Conservation (phyloP, 1,140 invertebrate species). For the Apocrypta bakeri region DNA sequence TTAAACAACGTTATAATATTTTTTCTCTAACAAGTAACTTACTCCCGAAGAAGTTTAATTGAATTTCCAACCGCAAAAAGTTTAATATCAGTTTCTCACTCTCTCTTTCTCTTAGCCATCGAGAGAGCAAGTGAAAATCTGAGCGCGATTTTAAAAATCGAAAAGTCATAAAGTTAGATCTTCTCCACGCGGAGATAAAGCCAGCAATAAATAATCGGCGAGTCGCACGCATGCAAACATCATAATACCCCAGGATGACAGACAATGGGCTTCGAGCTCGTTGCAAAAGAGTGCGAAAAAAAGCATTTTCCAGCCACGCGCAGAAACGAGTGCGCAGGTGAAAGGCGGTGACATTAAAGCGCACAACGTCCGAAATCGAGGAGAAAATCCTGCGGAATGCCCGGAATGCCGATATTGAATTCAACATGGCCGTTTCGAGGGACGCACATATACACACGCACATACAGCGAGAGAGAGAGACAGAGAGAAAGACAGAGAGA, state of each 20-base stretch:
- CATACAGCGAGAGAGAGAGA: neutral
- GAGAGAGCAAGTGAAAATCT: neutral
- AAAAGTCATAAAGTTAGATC: slow-evolving; percentile 38
- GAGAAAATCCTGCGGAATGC: slow-evolving; percentile 68
- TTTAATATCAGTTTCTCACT: neutral
- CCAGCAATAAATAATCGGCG: slow-evolving; percentile 40
- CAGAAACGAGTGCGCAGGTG: slow-evolving; percentile 45
- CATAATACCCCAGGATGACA: slow-evolving; percentile 9
- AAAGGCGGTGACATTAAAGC: slow-evolving; percentile 59
- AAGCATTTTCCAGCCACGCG: neutral
- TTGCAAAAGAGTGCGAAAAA: neutral
- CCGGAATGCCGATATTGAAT: slow-evolving; percentile 74
- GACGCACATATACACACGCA: slow-evolving; percentile 49
- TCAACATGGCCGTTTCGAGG: slow-evolving; percentile 72
- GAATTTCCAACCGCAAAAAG: slow-evolving; percentile 31
- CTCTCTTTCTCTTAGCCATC: neutral
- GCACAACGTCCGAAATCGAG: slow-evolving; percentile 62
- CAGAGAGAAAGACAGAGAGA: neutral
- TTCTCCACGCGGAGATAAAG: slow-evolving; percentile 24
- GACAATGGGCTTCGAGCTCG: neutral
- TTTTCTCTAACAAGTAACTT: neutral
- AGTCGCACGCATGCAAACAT: slow-evolving; percentile 20
- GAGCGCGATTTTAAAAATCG: slow-evolving; percentile 42
- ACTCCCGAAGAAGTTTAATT: slow-evolving; percentile 27
- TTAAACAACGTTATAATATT: slow-evolving; percentile 3